Evolutionary conservation across 2,888 invertebrate species (phyloP), one percentile per base, ranked within the genome.

Genomic region (Plebejus argus): DNA sequence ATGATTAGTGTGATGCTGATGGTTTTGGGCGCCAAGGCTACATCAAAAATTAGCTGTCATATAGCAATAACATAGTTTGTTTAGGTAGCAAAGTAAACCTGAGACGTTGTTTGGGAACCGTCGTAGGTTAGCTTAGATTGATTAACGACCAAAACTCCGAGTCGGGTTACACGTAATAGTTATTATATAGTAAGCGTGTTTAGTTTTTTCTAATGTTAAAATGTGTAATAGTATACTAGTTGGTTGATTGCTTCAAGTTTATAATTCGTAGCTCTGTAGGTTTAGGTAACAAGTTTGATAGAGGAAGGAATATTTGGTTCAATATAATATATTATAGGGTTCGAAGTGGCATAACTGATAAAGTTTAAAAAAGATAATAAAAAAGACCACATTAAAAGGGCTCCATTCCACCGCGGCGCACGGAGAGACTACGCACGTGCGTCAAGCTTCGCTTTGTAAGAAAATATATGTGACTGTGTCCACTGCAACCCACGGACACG

Each of bases 1-100:
- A 53, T 53, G 1, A 18, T 53, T 53, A 18, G 18, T 53, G 6
- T 66, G 66, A 33, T 33, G 66, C 15, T 66, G 66, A 66, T 66
- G 3, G 4, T 66, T 23, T 15, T 28, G 1, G 28, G 28, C 20
- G 15, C 28, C 66, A 66, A 66, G 66, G 66, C 66, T 28, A 23
- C 12, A 20, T 66, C 39, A 39, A 72, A 72, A 45, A 39, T 20
- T 20, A 45, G 45, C 71, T 72, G 45, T 72, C 45, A 72, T 53
- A 23, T 23, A 28, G 53, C 23, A 74, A 18, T 74, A 74, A 74
- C 49, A 72, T 72, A 45, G 49, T 20, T 49, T 74, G 53, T 53
- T 74, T 74, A 74, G 74, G 74, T 74, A 7, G 74, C 74, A 33
- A 74, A 74, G 28, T 53, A 23, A 74, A 74, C 74, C 49, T 28